Percentiles rank a stretch among this genome's conserved stretches.
Evolutionary conservation across 2,113 vertebrate species (phyloP).

Genomic region (Glareola pratincola): DNA sequence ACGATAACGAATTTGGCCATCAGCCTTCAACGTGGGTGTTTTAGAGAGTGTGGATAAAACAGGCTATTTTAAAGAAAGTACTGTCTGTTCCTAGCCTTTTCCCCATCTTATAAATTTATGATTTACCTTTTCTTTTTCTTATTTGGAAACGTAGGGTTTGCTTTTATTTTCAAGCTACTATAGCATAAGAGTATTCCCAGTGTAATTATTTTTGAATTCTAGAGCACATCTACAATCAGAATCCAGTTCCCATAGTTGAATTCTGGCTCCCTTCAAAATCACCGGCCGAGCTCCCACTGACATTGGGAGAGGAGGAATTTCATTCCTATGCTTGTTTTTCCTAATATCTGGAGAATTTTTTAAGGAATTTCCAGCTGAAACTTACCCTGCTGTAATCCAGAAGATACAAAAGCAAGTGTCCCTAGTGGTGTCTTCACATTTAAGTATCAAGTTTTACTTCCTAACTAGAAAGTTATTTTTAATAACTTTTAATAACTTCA

Average conservation of each 20-base stretch:
- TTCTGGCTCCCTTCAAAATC: not conserved
- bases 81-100: not conserved
- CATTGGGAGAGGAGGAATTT: not conserved
- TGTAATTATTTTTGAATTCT: not conserved
- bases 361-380: conserved; percentile 23
- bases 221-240: not conserved
- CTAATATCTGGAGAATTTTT: not conserved
- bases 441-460: conserved; percentile 39
- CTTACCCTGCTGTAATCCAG: not conserved
- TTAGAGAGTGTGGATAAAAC: not conserved
- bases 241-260: not conserved
- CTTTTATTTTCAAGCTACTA: not conserved
- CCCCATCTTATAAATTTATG: not conserved
- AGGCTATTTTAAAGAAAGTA: not conserved
- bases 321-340: not conserved
- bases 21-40: conserved; percentile 34
- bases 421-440: conserved; percentile 5
- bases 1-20: not conserved
- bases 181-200: not conserved
- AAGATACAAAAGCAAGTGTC: conserved; percentile 8
- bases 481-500: conserved; percentile 58
- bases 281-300: not conserved
- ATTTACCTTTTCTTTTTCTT: not conserved
- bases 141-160: not conserved
- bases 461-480: conserved; percentile 46